Evolutionary conservation across 2,113 vertebrate species (phyloP).

Genomic region (Syngnathus scovelli): DNA sequence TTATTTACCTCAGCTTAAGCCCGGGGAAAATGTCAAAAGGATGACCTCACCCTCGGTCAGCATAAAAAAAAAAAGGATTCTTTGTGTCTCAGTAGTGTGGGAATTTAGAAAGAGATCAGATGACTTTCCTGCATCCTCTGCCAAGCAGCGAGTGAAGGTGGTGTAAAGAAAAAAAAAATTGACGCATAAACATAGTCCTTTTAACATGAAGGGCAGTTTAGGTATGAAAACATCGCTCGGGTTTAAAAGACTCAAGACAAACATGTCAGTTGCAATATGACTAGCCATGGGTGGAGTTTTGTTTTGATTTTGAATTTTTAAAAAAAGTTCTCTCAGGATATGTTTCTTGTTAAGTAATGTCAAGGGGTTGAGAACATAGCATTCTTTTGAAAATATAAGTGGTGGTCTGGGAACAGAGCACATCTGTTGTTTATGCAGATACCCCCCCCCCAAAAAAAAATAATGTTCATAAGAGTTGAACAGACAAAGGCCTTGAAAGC

Average conservation of each 20-base stretch:
- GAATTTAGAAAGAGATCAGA: conserved; percentile 26
- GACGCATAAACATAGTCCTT: not conserved
- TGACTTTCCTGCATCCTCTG: conserved; percentile 29
- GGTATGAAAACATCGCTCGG: not conserved
- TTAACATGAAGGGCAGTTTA: conserved; percentile 24
- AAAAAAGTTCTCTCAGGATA: conserved; percentile 11
- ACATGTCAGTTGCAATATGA: not conserved
- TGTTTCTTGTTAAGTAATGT: conserved; percentile 21
- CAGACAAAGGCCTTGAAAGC: conserved; percentile 20
- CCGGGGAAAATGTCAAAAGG: conserved; percentile 6
- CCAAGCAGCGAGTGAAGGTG: conserved; percentile 25
- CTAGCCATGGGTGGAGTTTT: not conserved
- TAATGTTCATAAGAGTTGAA: conserved; percentile 10
- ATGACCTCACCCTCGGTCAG: conserved; percentile 19
- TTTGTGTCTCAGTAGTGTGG: conserved; percentile 17
- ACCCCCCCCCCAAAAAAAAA: conserved; percentile 6
- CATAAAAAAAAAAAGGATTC: not conserved
- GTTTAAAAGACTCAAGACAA: conserved; percentile 7
- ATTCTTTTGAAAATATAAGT: conserved; percentile 32
- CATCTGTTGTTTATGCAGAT: conserved; percentile 54
- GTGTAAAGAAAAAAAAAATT: conserved; percentile 12
- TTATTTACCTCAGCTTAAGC: conserved; percentile 6
- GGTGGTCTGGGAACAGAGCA: conserved; percentile 37
- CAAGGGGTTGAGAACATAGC: conserved; percentile 30
- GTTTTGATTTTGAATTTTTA: not conserved